These are phyloP conservation scores for Clepsis dumicolana DNA, from an alignment of 2,888 invertebrate species.

Conservation along the genomic window DNA sequence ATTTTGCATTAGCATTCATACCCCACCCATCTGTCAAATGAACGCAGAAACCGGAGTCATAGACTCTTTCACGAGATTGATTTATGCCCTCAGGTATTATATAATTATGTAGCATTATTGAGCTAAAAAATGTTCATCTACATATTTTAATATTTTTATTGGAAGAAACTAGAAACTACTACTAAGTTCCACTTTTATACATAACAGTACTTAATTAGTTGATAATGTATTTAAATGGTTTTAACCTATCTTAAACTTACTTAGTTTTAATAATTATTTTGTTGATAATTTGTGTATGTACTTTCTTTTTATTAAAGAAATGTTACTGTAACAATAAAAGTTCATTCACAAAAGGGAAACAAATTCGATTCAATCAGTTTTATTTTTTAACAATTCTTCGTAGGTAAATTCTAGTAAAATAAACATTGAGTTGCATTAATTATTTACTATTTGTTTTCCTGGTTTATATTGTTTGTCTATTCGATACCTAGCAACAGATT, in stretches of 20 bases:
- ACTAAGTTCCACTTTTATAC: neutral
- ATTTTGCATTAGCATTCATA: too few species aligned
- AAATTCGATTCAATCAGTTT: too few species aligned
- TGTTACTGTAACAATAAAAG: too few species aligned
- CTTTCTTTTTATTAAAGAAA: too few species aligned
- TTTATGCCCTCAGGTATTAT: neutral
- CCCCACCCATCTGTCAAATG: too few species aligned
- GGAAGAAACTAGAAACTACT: neutral
- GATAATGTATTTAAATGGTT: neutral
- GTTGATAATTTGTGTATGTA: too few species aligned
- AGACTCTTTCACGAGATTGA: neutral
- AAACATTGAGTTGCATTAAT: constrained; percentile 7
- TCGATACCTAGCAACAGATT: neutral
- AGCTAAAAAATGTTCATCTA: neutral
- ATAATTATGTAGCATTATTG: neutral
- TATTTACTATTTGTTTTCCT: neutral
- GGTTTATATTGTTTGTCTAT: neutral
- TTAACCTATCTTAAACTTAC: too few species aligned
- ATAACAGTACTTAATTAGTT: neutral
- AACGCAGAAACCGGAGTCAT: neutral
- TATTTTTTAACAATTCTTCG: neutral
- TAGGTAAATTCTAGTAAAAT: constrained; percentile 20
- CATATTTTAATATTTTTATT: neutral
- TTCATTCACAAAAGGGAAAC: too few species aligned
- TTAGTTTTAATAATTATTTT: too few species aligned